Conservation (phyloP, 2,113 vertebrate genomes). For the Rhipidura dahli region DNA sequence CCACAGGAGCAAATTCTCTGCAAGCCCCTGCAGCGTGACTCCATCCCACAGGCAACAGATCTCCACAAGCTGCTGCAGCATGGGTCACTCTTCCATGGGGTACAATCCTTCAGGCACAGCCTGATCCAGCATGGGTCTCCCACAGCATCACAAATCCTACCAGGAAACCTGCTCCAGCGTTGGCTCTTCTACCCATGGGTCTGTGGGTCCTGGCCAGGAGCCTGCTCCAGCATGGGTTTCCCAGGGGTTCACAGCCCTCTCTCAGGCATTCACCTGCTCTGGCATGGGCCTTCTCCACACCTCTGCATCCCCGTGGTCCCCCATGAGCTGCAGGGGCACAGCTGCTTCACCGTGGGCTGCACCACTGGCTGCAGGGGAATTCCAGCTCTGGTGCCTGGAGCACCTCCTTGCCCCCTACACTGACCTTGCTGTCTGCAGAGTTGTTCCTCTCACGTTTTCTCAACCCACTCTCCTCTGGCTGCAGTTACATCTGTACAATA, state of each 20-base stretch:
- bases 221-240: background rate
- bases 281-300: background rate
- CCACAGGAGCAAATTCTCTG: rapidly evolving
- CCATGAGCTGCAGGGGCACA: background rate
- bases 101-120: background rate
- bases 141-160: background rate
- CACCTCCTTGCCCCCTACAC: background rate
- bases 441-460: background rate
- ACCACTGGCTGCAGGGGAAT: background rate
- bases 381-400: background rate
- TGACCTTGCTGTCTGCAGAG: background rate
- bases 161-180: background rate
- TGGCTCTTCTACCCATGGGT: background rate
- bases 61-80: background rate
- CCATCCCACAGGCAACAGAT: background rate
- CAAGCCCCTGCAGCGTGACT: background rate
- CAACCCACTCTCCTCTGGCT: background rate
- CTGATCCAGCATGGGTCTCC: background rate
- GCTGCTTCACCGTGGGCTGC: background rate
- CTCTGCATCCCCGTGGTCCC: background rate
- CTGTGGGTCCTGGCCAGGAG: background rate
- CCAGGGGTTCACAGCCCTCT: background rate
- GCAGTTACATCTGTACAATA: background rate
- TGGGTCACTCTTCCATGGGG: no score
- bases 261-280: background rate